These are phyloP conservation scores for Drosophila lacicola DNA, from an alignment of 2,888 invertebrate species.

Conservation along the genomic window DNA sequence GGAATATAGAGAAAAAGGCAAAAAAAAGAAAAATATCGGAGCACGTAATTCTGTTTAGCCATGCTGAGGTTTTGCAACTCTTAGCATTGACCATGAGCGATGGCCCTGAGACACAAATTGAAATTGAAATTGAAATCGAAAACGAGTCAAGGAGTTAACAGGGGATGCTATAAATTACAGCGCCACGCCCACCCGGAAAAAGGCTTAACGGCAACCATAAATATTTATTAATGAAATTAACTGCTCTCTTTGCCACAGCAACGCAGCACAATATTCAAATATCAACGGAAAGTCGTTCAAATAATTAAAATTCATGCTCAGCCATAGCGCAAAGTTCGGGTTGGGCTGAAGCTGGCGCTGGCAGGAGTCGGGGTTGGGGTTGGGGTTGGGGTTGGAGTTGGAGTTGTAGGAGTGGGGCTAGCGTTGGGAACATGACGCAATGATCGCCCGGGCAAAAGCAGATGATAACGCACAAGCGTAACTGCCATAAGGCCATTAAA, in stretches of 20 bases:
- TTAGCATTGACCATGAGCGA: constrained; percentile 64
- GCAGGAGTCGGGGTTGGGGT: neutral
- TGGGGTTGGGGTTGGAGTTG: neutral
- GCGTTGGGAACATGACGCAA: constrained; percentile 38
- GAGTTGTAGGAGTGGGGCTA: neutral
- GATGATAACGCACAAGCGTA: constrained; percentile 54
- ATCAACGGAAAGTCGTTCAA: constrained; percentile 68
- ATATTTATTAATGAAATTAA: constrained; percentile 84
- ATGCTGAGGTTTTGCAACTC: constrained; percentile 49
- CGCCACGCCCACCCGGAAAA: constrained; percentile 44
- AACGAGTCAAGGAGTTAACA: constrained; percentile 18
- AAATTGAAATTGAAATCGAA: constrained; percentile 41
- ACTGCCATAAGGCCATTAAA: constrained; percentile 45
- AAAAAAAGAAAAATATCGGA: constrained; percentile 41
- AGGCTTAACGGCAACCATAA: constrained; percentile 75
- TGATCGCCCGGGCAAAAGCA: constrained; percentile 45
- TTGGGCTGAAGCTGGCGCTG: constrained; percentile 1
- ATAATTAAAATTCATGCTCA: constrained; percentile 81
- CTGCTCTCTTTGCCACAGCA: constrained; percentile 56
- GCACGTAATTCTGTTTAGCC: constrained; percentile 82
- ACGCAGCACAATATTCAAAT: constrained; percentile 71
- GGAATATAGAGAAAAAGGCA: constrained; percentile 1
- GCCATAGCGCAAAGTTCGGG: constrained; percentile 16
- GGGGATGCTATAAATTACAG: constrained; percentile 52
- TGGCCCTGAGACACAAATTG: constrained; percentile 38